Conservation (phyloP, 2,113 vertebrate genomes). For the Cariama cristata region DNA sequence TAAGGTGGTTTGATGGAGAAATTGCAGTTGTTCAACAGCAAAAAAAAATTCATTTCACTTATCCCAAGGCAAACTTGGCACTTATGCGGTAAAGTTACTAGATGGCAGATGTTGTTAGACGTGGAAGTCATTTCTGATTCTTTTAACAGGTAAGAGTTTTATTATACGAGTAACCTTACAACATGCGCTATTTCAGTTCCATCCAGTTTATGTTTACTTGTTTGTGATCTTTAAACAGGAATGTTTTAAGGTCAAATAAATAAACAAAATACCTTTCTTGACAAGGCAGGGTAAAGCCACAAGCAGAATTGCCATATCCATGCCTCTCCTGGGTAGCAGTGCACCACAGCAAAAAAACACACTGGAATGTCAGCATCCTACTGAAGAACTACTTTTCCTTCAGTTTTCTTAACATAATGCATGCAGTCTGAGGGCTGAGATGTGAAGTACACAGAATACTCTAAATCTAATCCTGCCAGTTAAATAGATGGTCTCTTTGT, state of each 20-base stretch:
- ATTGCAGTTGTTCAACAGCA: background rate
- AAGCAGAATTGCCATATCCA: background rate
- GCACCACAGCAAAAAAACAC: background rate
- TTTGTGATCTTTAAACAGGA: background rate
- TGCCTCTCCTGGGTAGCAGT: background rate
- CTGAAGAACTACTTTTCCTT: background rate
- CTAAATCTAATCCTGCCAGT: background rate
- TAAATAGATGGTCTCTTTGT: background rate
- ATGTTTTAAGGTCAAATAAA: background rate
- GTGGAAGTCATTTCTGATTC: background rate
- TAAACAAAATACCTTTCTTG: background rate
- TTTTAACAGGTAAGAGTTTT: background rate
- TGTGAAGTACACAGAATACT: background rate
- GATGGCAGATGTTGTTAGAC: background rate
- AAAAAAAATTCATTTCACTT: background rate
- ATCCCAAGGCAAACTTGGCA: background rate
- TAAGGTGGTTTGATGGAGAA: background rate
- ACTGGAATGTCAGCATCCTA: background rate
- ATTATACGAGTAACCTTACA: background rate
- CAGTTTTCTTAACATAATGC: background rate
- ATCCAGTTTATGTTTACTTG: background rate
- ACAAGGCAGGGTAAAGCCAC: background rate
- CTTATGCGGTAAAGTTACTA: background rate
- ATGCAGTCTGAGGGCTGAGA: background rate
- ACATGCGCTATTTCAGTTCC: background rate